Evolutionary conservation across 2,888 invertebrate genomes (phyloP).

Genomic region (Kryphioiulus occultus): DNA sequence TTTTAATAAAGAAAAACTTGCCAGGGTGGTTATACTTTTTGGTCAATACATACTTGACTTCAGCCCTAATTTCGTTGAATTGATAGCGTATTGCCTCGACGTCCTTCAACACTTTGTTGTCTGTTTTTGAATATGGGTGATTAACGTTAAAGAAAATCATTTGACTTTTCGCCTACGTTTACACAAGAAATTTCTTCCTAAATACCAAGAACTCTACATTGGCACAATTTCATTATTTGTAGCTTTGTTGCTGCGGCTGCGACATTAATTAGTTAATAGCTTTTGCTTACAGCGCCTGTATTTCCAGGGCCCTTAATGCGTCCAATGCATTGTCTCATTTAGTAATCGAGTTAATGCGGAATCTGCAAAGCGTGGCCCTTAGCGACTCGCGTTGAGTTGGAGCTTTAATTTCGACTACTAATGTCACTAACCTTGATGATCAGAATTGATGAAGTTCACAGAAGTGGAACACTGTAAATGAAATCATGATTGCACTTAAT

Average conservation of each 20-base stretch:
- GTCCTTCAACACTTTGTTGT: too few relatives aligned
- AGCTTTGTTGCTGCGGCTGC: background rate
- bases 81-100: too few relatives aligned
- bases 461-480: background rate
- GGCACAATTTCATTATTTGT: background rate
- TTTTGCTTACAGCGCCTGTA: background rate
- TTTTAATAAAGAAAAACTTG: background rate
- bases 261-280: background rate
- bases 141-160: background rate
- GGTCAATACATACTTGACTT: slow-evolving; percentile 13
- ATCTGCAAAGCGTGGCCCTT: background rate
- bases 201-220: background rate
- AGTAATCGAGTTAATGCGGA: slow-evolving; percentile 1
- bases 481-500: background rate
- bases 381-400: background rate
- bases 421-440: slow-evolving; percentile 14
- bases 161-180: background rate
- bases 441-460: background rate
- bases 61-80: background rate
- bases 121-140: background rate
- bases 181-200: background rate
- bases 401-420: background rate
- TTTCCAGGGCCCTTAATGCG: background rate
- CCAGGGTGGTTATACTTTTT: background rate
- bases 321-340: background rate